Percentiles rank a stretch among this genome's conserved stretches.
Evolutionary conservation across 2,797 vertebrate genomes (phyloP).

Genomic region (Oophaga sylvatica): DNA sequence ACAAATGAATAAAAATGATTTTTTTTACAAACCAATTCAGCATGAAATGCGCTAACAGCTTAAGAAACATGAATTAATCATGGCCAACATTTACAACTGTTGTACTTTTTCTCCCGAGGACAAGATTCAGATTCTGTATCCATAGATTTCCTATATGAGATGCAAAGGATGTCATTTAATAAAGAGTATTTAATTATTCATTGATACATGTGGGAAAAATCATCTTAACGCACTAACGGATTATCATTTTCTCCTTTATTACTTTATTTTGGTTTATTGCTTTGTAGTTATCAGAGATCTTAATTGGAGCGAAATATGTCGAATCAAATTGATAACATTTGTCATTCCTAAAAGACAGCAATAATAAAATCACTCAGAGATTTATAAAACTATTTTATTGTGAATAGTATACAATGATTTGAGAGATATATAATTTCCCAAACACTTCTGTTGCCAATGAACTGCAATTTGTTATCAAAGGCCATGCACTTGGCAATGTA

Average conservation of each 20-base stretch:
- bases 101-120: background rate
- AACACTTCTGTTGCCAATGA: background rate
- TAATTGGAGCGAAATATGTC: background rate
- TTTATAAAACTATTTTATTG: background rate
- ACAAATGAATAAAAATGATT: slow-evolving; percentile 25
- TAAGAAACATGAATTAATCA: slow-evolving; percentile 35
- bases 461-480: background rate
- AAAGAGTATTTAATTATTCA: background rate
- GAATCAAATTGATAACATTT: background rate
- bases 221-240: background rate
- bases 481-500: background rate
- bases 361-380: background rate
- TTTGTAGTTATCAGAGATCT: background rate
- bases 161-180: background rate
- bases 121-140: background rate
- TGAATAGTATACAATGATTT: background rate
- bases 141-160: background rate
- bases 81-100: slow-evolving; percentile 16
- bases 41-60: slow-evolving; percentile 24
- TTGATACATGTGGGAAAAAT: background rate
- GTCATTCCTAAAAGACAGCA: no score
- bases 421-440: background rate
- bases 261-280: background rate
- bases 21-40: background rate
- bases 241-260: background rate